A percentile compares a stretch with the other conserved stretches of the same genome.
These are phyloP conservation scores for Syritta pipiens DNA, from an alignment of 2,888 invertebrate genomes.

Conservation along the genomic window DNA sequence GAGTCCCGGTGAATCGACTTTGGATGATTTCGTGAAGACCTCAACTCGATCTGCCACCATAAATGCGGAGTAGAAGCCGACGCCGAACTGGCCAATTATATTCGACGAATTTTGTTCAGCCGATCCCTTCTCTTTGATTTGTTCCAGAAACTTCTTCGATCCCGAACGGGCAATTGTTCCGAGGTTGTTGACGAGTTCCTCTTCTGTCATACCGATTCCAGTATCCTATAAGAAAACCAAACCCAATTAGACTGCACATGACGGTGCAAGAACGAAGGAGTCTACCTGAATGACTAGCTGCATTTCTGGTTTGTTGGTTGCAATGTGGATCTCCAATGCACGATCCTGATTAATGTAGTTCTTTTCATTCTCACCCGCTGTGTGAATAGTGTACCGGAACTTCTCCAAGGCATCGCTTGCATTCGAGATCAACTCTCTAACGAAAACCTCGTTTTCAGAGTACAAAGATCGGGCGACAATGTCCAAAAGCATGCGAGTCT, in stretches of 20 bases:
- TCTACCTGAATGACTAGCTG: conserved; percentile 90
- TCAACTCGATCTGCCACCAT: conserved; percentile 98
- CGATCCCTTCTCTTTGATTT: conserved; percentile 85
- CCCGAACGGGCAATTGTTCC: conserved; percentile 98
- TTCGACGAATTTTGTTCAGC: conserved; percentile 84
- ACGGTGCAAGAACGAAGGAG: background rate
- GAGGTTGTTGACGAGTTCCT: conserved; percentile 93
- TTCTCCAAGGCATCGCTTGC: conserved; percentile 98
- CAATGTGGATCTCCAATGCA: conserved; percentile 91
- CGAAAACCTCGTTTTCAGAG: conserved; percentile 98
- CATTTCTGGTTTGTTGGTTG: conserved; percentile 91
- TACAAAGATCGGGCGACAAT: conserved; percentile 98
- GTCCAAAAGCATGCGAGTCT: conserved; percentile 95
- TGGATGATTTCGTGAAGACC: conserved; percentile 90
- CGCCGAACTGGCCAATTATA: conserved; percentile 98
- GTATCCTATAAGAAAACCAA: conserved; percentile 84
- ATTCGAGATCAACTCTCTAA: conserved; percentile 97
- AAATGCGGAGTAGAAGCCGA: conserved; percentile 98
- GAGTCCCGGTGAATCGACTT: conserved; percentile 84
- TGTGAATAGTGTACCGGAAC: conserved; percentile 87
- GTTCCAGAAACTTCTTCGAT: conserved; percentile 94
- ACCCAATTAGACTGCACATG: background rate
- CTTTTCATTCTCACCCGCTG: conserved; percentile 80
- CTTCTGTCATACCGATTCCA: conserved; percentile 96
- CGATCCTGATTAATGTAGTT: conserved; percentile 83